Evolutionary conservation across 1,140 invertebrate genomes (phyloP).

Genomic region (Nomia melanderi): DNA sequence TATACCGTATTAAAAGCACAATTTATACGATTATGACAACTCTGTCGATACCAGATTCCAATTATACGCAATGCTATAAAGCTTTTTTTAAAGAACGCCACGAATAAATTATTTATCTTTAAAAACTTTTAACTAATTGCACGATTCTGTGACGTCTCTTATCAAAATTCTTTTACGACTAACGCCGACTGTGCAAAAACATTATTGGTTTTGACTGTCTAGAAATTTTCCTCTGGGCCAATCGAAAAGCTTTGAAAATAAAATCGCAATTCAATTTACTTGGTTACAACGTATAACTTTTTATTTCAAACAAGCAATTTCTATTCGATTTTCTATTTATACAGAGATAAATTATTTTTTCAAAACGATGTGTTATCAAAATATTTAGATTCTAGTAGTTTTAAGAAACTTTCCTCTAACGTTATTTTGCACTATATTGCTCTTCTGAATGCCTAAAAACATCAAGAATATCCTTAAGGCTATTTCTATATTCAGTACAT

Average conservation of each 20-base stretch:
- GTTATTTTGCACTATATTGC: neutral
- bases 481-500: neutral
- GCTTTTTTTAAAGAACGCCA: conserved; percentile 1
- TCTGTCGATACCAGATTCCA: conserved; percentile 4
- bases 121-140: conserved; percentile 50
- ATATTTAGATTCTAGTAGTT: neutral
- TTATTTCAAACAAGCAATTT: conserved; percentile 24
- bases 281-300: neutral
- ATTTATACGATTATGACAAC: conserved; percentile 13
- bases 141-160: conserved; percentile 51
- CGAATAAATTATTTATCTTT: conserved; percentile 43
- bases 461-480: conserved; percentile 13
- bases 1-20: conserved; percentile 30
- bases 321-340: neutral
- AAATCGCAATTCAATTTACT: conserved; percentile 16
- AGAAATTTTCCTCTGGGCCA: conserved; percentile 39
- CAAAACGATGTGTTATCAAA: neutral
- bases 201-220: conserved; percentile 37
- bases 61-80: conserved; percentile 16
- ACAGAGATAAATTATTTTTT: neutral
- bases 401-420: neutral
- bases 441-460: conserved; percentile 6
- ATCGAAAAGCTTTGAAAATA: conserved; percentile 26
- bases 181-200: conserved; percentile 40
- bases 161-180: conserved; percentile 52